Evolutionary conservation across 2,888 invertebrate genomes (phyloP).

Genomic region (Rhodophaea formosa): DNA sequence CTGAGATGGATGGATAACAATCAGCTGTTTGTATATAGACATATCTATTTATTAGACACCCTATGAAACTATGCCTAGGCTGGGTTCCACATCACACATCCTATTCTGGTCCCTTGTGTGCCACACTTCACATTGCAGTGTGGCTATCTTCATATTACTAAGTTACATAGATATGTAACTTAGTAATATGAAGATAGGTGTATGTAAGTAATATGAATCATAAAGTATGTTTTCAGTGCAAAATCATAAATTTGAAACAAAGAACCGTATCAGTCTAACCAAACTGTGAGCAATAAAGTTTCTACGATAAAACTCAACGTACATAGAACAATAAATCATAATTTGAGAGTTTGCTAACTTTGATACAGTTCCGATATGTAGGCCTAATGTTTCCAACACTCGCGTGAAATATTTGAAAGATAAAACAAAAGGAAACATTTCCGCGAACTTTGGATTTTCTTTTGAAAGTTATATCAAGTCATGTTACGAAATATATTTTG

Average conservation of each 20-base stretch:
- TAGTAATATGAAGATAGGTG: too few species aligned
- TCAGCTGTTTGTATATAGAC: too few species aligned
- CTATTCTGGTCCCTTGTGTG: too few species aligned
- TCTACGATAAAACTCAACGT: constrained; percentile 1
- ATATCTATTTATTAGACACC: too few species aligned
- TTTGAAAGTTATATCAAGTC: constrained; percentile 1
- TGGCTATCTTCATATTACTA: too few species aligned
- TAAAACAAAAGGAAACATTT: constrained; percentile 11
- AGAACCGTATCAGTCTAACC: neutral
- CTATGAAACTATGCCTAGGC: too few species aligned
- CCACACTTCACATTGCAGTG: too few species aligned
- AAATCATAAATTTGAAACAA: constrained; percentile 1
- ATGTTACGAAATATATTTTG: neutral
- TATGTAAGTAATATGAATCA: too few species aligned
- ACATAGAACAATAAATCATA: constrained; percentile 24
- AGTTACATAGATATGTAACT: too few species aligned
- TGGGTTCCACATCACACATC: too few species aligned
- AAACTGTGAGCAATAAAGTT: constrained; percentile 12
- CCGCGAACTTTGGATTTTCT: constrained; percentile 7
- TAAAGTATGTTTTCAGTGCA: too few species aligned
- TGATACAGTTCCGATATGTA: constrained; percentile 14
- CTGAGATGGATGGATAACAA: too few species aligned
- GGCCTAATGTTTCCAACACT: constrained; percentile 15
- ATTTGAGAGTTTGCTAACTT: constrained; percentile 24
- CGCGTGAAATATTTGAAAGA: constrained; percentile 3